phyloP scores from a whole-genome alignment of 2,888 invertebrate species.

The Cremastobaeus sp. region DNA sequence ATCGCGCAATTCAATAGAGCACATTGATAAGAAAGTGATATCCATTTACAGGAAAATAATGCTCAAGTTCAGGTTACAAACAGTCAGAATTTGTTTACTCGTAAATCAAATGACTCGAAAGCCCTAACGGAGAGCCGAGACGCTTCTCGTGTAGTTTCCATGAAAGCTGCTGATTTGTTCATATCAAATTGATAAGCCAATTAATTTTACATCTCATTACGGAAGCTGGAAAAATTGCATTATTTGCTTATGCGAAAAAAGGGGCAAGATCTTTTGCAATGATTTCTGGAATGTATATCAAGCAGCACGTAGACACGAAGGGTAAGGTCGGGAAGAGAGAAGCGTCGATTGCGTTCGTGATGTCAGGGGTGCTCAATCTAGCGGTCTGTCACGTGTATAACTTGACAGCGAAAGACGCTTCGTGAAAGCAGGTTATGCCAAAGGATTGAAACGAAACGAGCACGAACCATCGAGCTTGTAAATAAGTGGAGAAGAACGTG shows the following conservation, averaged over 20 bases:
- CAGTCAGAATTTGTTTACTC: too few relatives aligned
- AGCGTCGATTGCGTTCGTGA: constrained; percentile 59
- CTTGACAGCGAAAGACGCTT: constrained; percentile 58
- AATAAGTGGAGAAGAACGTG: constrained; percentile 63
- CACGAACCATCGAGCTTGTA: constrained; percentile 60
- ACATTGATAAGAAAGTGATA: not conserved
- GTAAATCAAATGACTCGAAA: too few relatives aligned
- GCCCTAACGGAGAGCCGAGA: too few relatives aligned
- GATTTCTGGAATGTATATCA: constrained; percentile 53
- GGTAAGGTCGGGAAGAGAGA: constrained; percentile 50
- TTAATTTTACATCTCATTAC: too few relatives aligned
- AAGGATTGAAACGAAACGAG: constrained; percentile 60
- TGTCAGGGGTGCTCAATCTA: constrained; percentile 68
- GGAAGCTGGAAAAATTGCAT: not conserved
- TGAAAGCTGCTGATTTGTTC: too few relatives aligned
- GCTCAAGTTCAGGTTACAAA: too few relatives aligned
- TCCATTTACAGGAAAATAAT: too few relatives aligned
- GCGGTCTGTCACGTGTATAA: constrained; percentile 66
- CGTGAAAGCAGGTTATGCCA: constrained; percentile 62
- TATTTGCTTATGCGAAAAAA: constrained; percentile 13
- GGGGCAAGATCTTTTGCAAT: constrained; percentile 46
- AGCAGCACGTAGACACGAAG: constrained; percentile 49
- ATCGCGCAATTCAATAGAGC: not conserved
- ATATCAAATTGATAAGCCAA: too few relatives aligned
- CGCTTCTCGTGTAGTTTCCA: too few relatives aligned